Percentiles rank a stretch among this genome's conserved stretches.
Conservation (phyloP, 2,888 invertebrate species). For the Lepidochrysops patricia region DNA sequence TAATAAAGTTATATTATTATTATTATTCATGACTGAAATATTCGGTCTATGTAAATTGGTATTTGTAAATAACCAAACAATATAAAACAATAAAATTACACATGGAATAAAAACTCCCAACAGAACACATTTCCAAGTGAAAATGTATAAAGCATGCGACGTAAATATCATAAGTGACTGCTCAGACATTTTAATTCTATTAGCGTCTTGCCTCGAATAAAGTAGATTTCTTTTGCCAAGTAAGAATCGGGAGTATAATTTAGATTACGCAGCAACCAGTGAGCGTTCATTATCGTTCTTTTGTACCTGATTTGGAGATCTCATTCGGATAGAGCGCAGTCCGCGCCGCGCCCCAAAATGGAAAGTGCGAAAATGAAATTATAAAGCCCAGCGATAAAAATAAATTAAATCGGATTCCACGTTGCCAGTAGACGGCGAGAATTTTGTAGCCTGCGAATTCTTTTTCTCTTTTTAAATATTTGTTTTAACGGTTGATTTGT, state of each 20-base stretch:
- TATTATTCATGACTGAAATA: too few relatives aligned
- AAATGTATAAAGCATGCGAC: conserved; percentile 15
- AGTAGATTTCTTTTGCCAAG: conserved; percentile 71
- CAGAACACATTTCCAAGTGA: neutral
- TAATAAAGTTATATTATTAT: too few relatives aligned
- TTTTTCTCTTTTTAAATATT: conserved; percentile 69
- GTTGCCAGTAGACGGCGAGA: conserved; percentile 66
- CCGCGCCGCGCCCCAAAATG: conserved; percentile 70
- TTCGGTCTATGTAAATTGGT: too few relatives aligned
- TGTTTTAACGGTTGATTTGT: conserved; percentile 72
- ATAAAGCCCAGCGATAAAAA: conserved; percentile 74
- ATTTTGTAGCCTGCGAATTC: conserved; percentile 67
- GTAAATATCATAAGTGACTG: conserved; percentile 57
- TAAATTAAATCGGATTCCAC: conserved; percentile 75
- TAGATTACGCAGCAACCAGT: conserved; percentile 74
- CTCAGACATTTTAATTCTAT: conserved; percentile 69
- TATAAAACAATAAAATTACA: neutral
- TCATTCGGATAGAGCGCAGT: conserved; percentile 72
- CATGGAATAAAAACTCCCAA: neutral
- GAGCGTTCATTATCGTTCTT: conserved; percentile 75
- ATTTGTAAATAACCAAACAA: too few relatives aligned
- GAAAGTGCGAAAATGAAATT: conserved; percentile 76
- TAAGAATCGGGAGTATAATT: conserved; percentile 73
- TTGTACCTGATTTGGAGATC: conserved; percentile 72
- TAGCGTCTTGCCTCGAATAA: conserved; percentile 66